Conservation (phyloP, 2,113 vertebrate species). For the Propithecus coquereli region DNA sequence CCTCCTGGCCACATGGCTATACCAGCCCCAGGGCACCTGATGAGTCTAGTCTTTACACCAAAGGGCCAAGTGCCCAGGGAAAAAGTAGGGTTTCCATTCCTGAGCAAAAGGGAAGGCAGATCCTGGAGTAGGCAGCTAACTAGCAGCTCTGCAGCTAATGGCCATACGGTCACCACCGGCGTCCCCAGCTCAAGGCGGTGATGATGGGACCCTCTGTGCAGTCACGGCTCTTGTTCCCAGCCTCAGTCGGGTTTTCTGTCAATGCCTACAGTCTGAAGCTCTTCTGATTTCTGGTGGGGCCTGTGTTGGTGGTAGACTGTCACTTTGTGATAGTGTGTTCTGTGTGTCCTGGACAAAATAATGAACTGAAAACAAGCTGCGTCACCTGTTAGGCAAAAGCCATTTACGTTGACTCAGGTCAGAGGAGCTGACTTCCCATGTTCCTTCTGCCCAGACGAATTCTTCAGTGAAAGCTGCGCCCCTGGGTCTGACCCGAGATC, state of each 20-base stretch:
- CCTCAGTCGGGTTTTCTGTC: accelerated
- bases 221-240: not conserved
- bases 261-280: not conserved
- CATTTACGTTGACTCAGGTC: not conserved
- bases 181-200: not conserved
- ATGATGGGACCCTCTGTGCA: not conserved
- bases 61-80: not conserved
- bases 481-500: constrained; percentile 85
- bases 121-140: not conserved
- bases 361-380: not conserved
- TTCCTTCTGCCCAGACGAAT: constrained; percentile 69
- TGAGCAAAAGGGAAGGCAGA: not conserved
- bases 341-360: not conserved
- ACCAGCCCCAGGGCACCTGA: not conserved
- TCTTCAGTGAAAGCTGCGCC: constrained; percentile 89
- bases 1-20: not conserved
- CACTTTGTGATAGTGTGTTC: not conserved
- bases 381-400: not conserved
- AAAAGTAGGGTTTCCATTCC: not conserved
- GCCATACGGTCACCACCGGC: too few relatives aligned
- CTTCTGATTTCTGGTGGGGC: not conserved
- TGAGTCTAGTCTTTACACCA: not conserved
- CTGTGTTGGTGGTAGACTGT: not conserved
- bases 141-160: not conserved
- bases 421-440: not conserved